phyloP scores from a whole-genome alignment of 92 coral and sea anemone genomes.

The Porites divaricata region DNA sequence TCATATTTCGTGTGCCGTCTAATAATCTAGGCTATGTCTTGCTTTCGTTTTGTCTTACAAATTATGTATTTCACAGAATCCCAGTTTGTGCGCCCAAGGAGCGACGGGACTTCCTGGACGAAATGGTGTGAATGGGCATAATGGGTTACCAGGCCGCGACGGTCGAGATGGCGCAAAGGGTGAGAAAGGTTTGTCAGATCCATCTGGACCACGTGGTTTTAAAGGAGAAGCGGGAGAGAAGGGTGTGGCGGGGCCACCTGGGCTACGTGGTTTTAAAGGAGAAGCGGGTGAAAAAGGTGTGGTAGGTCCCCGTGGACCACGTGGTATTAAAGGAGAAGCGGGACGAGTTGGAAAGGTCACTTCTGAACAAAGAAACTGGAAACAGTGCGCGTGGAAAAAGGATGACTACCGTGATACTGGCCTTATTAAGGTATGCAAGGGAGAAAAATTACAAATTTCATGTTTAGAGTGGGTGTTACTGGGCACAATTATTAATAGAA shows the following conservation, averaged over 20 bases:
- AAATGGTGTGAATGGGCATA: neutral
- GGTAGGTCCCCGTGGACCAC: too few species aligned
- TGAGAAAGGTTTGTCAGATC: neutral
- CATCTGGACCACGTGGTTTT: neutral
- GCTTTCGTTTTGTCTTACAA: too few species aligned
- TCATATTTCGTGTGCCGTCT: too few species aligned
- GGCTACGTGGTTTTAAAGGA: neutral
- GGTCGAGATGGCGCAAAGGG: neutral
- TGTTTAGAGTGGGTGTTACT: too few species aligned
- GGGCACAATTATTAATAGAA: too few species aligned
- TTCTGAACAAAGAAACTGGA: too few species aligned
- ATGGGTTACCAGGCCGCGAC: conserved; percentile 10
- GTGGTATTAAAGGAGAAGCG: neutral
- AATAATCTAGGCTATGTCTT: too few species aligned
- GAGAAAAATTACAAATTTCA: too few species aligned
- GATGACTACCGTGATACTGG: neutral
- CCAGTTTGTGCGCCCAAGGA: neutral
- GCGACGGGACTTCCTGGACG: neutral
- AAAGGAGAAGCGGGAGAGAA: neutral
- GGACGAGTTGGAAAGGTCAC: neutral
- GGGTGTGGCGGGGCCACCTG: neutral
- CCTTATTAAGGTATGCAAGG: neutral
- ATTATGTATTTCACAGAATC: neutral
- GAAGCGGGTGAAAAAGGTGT: neutral
- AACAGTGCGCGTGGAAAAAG: too few species aligned